Conservation (phyloP, 2,888 invertebrate genomes). For the Nebria brevicollis region DNA sequence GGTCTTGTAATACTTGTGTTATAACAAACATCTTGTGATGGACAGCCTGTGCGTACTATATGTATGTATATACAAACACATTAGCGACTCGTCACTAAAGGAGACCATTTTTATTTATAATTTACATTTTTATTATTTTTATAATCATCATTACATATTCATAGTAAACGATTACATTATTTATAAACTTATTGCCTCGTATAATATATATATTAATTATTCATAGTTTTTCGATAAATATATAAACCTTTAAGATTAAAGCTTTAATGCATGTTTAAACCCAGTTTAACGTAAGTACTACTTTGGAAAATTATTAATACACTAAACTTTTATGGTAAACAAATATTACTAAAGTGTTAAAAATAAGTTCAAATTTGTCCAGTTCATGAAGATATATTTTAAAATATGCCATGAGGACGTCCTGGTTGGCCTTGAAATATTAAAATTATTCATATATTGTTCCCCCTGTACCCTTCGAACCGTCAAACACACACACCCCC, state of each 20-base stretch:
- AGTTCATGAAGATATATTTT: slow-evolving; percentile 13
- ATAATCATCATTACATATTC: no score
- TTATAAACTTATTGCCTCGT: no score
- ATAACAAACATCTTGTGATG: background rate
- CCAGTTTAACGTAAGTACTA: no score
- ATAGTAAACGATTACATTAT: no score
- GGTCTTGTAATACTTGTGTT: slow-evolving; percentile 13
- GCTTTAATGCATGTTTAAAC: no score
- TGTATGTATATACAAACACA: background rate
- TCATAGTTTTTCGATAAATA: no score
- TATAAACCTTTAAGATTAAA: no score
- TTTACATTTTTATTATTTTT: no score
- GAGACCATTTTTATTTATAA: no score
- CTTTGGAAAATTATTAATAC: no score
- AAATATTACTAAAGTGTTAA: background rate
- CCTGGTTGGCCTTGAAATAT: slow-evolving; percentile 16
- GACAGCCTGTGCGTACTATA: slow-evolving; percentile 6
- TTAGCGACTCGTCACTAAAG: background rate
- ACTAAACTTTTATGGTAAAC: no score
- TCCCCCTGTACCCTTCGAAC: background rate
- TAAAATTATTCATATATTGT: slow-evolving; percentile 17
- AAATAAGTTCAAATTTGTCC: slow-evolving; percentile 2
- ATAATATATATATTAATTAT: no score
- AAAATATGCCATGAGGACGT: slow-evolving; percentile 7
- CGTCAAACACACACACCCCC: slow-evolving; percentile 10